These are phyloP conservation scores for Parnassius mnemosyne DNA, from an alignment of 2,888 invertebrate genomes.

Conservation along the genomic window DNA sequence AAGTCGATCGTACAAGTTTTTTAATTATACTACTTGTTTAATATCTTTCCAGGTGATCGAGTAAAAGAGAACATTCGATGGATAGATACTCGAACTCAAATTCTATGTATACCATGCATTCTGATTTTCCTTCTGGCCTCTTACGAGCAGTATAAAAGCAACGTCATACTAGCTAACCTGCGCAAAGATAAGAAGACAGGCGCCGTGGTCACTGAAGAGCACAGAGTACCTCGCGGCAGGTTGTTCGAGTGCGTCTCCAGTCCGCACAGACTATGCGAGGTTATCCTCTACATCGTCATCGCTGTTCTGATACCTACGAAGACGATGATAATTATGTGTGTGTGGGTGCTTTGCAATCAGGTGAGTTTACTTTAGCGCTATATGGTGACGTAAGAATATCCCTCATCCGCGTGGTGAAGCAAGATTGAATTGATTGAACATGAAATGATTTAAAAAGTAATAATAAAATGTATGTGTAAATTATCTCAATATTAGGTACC, in stretches of 20 bases:
- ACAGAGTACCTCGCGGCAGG: conserved; percentile 87
- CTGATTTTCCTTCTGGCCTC: conserved; percentile 85
- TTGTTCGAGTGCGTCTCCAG: conserved; percentile 89
- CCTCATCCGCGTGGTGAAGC: no score
- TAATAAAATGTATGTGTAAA: no score
- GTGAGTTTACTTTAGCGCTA: conserved; percentile 55
- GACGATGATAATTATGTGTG: conserved; percentile 83
- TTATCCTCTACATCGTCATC: conserved; percentile 84
- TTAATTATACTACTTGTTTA: background rate
- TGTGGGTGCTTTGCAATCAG: conserved; percentile 90
- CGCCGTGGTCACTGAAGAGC: conserved; percentile 82
- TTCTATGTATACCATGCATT: conserved; percentile 62
- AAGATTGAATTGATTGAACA: no score
- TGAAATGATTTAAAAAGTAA: no score
- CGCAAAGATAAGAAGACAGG: conserved; percentile 86
- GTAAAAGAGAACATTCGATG: conserved; percentile 40
- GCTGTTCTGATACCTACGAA: conserved; percentile 83
- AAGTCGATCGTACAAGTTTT: no score
- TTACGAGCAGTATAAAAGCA: conserved; percentile 86
- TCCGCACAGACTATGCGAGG: conserved; percentile 90
- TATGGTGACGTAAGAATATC: background rate
- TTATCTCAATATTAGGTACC: no score
- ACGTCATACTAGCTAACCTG: conserved; percentile 87
- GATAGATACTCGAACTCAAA: conserved; percentile 48
- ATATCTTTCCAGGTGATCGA: conserved; percentile 45